Conservation (phyloP, 2,113 vertebrate genomes). For the Sialia sialis region DNA sequence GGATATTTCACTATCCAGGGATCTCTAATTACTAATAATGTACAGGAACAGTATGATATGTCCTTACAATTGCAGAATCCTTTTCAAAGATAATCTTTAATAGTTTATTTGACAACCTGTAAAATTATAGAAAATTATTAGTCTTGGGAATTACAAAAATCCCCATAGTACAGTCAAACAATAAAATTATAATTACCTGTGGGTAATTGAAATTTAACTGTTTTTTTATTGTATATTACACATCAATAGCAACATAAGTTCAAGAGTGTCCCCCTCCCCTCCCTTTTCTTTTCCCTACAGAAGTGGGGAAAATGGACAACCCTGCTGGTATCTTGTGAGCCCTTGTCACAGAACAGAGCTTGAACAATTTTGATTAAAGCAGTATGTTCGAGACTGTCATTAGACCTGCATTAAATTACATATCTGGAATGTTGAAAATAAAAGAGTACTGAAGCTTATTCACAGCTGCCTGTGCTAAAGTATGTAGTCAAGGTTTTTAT, state of each 20-base stretch:
- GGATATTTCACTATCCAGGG: slow-evolving; percentile 76
- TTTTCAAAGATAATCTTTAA: slow-evolving; percentile 86
- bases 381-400: slow-evolving; percentile 77
- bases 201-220: slow-evolving; percentile 85
- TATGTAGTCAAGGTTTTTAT: slow-evolving; percentile 73
- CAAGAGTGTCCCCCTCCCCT: slow-evolving; percentile 67
- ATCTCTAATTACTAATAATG: slow-evolving; percentile 83
- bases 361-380: slow-evolving; percentile 80
- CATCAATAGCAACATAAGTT: slow-evolving; percentile 82
- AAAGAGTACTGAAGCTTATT: slow-evolving; percentile 73
- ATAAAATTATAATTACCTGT: slow-evolving; percentile 86
- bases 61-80: slow-evolving; percentile 80
- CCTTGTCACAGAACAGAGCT: slow-evolving; percentile 73
- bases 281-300: slow-evolving; percentile 64
- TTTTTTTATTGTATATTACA: slow-evolving; percentile 84
- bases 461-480: slow-evolving; percentile 68
- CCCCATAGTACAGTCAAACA: slow-evolving; percentile 79
- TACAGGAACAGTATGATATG: slow-evolving; percentile 79
- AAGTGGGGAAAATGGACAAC: slow-evolving; percentile 76
- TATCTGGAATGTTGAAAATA: slow-evolving; percentile 81
- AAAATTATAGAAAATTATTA: slow-evolving; percentile 87
- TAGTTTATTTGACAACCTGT: slow-evolving; percentile 86
- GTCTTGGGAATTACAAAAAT: slow-evolving; percentile 84
- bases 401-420: slow-evolving; percentile 79
- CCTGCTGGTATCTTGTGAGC: slow-evolving; percentile 72